phyloP scores from a whole-genome alignment of 2,888 invertebrate species.

The Anaspis maculata region DNA sequence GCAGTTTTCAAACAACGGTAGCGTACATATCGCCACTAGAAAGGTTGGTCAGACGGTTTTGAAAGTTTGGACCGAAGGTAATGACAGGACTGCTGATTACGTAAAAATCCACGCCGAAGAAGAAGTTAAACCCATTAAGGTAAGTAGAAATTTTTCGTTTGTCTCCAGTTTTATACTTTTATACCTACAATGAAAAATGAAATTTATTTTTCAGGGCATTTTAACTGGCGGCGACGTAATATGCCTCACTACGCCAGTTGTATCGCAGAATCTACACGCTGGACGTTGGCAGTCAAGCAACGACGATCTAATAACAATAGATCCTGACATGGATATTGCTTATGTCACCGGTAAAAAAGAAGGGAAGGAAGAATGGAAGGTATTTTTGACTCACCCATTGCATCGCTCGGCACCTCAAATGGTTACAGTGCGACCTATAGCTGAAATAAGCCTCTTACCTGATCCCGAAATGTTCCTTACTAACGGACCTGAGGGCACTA shows the following conservation, averaged over 20 bases:
- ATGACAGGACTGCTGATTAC: slow-evolving; percentile 37
- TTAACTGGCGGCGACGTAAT: slow-evolving; percentile 47
- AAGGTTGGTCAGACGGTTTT: slow-evolving; percentile 45
- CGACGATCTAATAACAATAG: slow-evolving; percentile 30
- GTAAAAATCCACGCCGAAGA: slow-evolving; percentile 39
- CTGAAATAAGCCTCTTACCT: slow-evolving; percentile 25
- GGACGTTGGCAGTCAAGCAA: slow-evolving; percentile 40
- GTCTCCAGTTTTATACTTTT: no score
- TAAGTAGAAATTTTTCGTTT: slow-evolving; percentile 22
- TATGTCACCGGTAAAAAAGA: slow-evolving; percentile 30
- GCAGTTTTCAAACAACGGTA: slow-evolving; percentile 42
- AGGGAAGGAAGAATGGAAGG: no score
- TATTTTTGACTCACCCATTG: slow-evolving; percentile 33
- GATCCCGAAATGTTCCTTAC: slow-evolving; percentile 24
- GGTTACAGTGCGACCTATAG: slow-evolving; percentile 30
- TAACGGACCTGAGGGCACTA: slow-evolving; percentile 25
- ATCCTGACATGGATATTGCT: slow-evolving; percentile 36
- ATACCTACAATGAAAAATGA: no score
- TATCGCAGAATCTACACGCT: slow-evolving; percentile 22
- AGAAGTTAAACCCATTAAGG: slow-evolving; percentile 37
- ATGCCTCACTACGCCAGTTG: slow-evolving; percentile 47
- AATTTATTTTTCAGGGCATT: no score
- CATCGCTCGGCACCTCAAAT: slow-evolving; percentile 32
- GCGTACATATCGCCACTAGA: slow-evolving; percentile 41
- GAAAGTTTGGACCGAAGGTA: slow-evolving; percentile 43